phyloP scores from a whole-genome alignment of 2,888 invertebrate species.

The Caenorhabditis becei region DNA sequence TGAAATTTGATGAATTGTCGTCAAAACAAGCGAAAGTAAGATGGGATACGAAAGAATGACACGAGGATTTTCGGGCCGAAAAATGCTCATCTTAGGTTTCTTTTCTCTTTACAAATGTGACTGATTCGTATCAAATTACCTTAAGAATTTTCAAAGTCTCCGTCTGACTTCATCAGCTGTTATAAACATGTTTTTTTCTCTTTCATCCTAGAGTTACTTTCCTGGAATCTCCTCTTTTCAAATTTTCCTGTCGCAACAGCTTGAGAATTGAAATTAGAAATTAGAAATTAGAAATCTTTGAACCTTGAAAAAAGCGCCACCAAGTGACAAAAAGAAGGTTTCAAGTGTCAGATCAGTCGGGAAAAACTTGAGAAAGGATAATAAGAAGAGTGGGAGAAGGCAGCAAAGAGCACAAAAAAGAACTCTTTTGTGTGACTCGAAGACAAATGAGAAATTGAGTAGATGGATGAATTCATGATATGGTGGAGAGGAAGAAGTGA shows the following conservation, averaged over 20 bases:
- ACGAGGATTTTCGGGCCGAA: constrained; percentile 30
- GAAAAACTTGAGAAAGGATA: constrained; percentile 37
- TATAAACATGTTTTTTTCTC: neutral
- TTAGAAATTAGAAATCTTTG: neutral
- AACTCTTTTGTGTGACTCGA: too few species aligned
- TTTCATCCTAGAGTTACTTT: neutral
- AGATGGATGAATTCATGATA: neutral
- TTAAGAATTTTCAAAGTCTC: constrained; percentile 38
- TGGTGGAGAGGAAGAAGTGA: neutral
- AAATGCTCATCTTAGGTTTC: constrained; percentile 62
- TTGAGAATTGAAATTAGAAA: too few species aligned
- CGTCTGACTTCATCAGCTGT: constrained; percentile 19
- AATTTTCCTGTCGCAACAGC: too few species aligned
- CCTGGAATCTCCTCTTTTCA: too few species aligned
- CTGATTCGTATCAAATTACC: constrained; percentile 62
- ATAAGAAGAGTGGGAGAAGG: constrained; percentile 42
- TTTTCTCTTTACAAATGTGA: constrained; percentile 64
- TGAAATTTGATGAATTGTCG: neutral
- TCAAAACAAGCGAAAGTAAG: constrained; percentile 1
- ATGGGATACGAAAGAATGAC: constrained; percentile 27
- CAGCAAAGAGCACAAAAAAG: constrained; percentile 40
- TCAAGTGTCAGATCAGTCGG: constrained; percentile 36
- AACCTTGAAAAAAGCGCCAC: constrained; percentile 2
- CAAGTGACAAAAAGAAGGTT: constrained; percentile 9
- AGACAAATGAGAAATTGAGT: constrained; percentile 27